A percentile compares a stretch with the other conserved stretches of the same genome.
Conservation (phyloP, 1,140 invertebrate species). For the Dendroctonus ponderosae region DNA sequence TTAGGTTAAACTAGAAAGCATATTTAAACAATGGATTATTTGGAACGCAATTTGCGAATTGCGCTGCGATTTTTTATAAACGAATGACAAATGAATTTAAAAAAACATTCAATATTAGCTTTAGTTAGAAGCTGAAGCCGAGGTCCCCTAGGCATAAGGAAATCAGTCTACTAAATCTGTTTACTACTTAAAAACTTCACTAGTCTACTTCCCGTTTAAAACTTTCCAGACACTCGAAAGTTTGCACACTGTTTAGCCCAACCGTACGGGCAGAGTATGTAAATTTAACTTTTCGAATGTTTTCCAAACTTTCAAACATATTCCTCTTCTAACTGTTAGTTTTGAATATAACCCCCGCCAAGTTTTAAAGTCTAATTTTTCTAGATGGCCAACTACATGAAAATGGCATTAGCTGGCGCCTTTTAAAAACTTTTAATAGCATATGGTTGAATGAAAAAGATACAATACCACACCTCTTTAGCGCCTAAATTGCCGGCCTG, state of each 20-base stretch:
- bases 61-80: too few relatives aligned
- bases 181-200: background rate
- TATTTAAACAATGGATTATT: too few relatives aligned
- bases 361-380: too few relatives aligned
- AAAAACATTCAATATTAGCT: too few relatives aligned
- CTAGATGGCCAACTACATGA: too few relatives aligned
- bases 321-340: conserved; percentile 1
- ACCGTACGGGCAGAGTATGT: background rate
- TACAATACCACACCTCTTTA: background rate
- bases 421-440: background rate
- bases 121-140: background rate
- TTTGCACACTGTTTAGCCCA: background rate
- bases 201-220: conserved; percentile 1
- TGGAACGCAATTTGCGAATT: too few relatives aligned
- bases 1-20: too few relatives aligned
- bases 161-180: background rate
- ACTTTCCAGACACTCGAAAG: background rate
- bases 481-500: background rate
- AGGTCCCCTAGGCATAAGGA: background rate
- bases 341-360: background rate
- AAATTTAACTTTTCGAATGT: conserved; percentile 2
- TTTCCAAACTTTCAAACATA: conserved; percentile 1
- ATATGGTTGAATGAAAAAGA: background rate
- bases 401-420: too few relatives aligned
- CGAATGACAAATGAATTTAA: too few relatives aligned